These are phyloP conservation scores for Cydia pomonella DNA, from an alignment of 1,140 invertebrate genomes.

Conservation along the genomic window DNA sequence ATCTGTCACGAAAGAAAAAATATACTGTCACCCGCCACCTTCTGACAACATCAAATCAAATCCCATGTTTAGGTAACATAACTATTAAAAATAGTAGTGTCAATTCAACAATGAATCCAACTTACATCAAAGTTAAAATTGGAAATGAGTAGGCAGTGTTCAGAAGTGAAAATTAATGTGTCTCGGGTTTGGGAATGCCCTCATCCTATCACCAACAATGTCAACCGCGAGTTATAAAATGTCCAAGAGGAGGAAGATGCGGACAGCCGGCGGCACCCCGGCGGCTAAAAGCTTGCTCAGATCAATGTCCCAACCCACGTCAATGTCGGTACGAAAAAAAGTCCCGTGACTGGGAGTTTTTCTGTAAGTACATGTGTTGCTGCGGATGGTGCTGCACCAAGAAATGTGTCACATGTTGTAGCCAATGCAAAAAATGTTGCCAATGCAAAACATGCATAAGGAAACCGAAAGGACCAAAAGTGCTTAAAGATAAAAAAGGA, in stretches of 20 bases:
- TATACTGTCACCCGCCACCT: background rate
- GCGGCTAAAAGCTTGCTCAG: background rate
- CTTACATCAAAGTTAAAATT: background rate
- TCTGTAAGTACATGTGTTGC: constrained; percentile 21
- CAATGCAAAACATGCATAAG: background rate
- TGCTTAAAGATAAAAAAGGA: background rate
- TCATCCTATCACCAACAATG: background rate
- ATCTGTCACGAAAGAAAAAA: background rate
- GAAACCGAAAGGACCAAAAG: background rate
- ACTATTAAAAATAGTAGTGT: background rate
- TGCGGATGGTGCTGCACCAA: constrained; percentile 22
- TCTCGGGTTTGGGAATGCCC: constrained; percentile 6
- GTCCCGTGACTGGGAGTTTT: constrained; percentile 1
- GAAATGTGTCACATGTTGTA: background rate
- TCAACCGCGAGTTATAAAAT: background rate
- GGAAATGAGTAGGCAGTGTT: background rate
- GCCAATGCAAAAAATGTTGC: background rate
- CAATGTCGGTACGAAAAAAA: background rate
- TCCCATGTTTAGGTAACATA: background rate
- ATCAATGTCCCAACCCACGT: background rate
- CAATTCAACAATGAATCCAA: background rate
- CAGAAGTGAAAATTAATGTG: background rate
- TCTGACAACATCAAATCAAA: background rate
- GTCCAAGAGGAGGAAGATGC: background rate
- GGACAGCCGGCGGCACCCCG: background rate